Base-by-base conservation (phyloP, 2,888 invertebrate genomes). In the Salpingus planirostris region DNA sequence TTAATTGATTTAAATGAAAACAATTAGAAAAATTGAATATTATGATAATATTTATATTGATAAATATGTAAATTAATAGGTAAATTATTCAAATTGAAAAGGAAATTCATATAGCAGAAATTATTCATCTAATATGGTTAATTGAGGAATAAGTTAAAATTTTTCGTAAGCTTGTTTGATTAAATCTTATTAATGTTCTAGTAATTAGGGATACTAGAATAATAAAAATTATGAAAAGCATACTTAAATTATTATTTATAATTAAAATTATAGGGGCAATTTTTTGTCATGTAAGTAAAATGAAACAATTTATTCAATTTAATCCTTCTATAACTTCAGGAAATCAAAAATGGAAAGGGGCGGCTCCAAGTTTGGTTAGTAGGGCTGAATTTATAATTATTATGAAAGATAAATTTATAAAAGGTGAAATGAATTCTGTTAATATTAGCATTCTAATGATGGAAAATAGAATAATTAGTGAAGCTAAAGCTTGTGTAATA, bases 241-340 rank as follows among this genome's bases (percentile, higher is more conserved):
- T 18, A 11, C 15, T 28, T 11, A 22, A 18, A 6, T 29, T 14
- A 1, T 15, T 30, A 12, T 34, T 29, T 21, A 34, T 26, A 7
- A 49, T 11, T 52, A 74, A 46, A 58, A 73, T 66, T 65, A 76
- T 60, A 2, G 76, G 76, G 21, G 71, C 67, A 65, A 76, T 69
- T 73, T 77, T 76, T 74, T 77, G 76, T 67, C 74, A 75, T 0
- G 72, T 72, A 64, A 74, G 64, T 65, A 75, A 56, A 53, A 75
- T 62, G 51, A 74, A 59, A 38, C 62, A 57, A 61, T 71, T 74
- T 42, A 66, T 56, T 73, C 74, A 76, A 13, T 57, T 62, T 65
- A 75, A 47, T 2, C 72, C 73, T 65, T 72, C 71, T 47, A 72
- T 66, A 54, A 76, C 65, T 63, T 68, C 69, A 1, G 72, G 72